These are phyloP conservation scores for Cephus spinipes DNA, from an alignment of 2,888 invertebrate genomes.

Conservation along the genomic window DNA sequence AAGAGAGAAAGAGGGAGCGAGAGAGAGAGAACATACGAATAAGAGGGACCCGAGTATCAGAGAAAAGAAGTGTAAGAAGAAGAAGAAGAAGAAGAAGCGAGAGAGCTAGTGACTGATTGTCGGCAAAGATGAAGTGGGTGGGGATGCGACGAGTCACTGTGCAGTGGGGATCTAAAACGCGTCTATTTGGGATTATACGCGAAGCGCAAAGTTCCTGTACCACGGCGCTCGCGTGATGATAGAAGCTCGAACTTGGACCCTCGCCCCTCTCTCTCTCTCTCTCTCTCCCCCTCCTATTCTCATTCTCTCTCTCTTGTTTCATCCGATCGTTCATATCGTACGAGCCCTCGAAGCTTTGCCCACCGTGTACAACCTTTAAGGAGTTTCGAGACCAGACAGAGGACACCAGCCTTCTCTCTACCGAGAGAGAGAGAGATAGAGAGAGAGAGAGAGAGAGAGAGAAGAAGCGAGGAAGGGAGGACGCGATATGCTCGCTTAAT, in stretches of 20 bases:
- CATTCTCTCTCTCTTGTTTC: background rate
- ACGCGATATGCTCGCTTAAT: slow-evolving; percentile 62
- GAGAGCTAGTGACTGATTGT: slow-evolving; percentile 15
- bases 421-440: slow-evolving; percentile 7
- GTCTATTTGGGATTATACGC: too few relatives aligned
- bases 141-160: too few relatives aligned
- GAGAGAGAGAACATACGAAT: slow-evolving; percentile 22
- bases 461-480: slow-evolving; percentile 21
- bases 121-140: too few relatives aligned
- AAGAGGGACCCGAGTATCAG: slow-evolving; percentile 13
- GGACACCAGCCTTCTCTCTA: background rate
- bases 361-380: too few relatives aligned
- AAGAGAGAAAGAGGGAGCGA: slow-evolving; percentile 12
- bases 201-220: too few relatives aligned
- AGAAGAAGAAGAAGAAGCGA: slow-evolving; percentile 15
- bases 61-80: slow-evolving; percentile 16
- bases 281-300: background rate
- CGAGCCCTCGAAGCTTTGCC: too few relatives aligned
- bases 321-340: too few relatives aligned
- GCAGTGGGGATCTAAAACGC: too few relatives aligned
- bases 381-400: too few relatives aligned
- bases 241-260: too few relatives aligned
- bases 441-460: slow-evolving; percentile 22
- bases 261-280: background rate
- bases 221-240: too few relatives aligned